Base-by-base conservation (phyloP, 2,113 vertebrate genomes). In the Rafetus swinhoei region DNA sequence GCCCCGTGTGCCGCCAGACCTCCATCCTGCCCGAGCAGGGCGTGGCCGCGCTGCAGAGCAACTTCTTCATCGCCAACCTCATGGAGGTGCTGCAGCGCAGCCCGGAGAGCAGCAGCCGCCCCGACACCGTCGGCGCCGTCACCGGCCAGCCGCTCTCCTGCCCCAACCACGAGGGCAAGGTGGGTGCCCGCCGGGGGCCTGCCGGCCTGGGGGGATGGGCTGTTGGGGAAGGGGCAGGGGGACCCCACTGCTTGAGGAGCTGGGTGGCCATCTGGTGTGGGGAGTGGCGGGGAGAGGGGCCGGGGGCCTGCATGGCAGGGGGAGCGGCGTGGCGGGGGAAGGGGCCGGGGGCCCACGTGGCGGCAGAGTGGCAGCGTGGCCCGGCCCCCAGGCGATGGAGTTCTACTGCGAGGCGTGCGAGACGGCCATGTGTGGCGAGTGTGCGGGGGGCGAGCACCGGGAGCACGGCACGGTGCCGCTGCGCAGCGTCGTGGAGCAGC, bases 321-420 rank as follows among this genome's bases (percentile, higher is more conserved):
- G 39, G n/a, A n/a, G n/a, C n/a, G 53, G 53, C 53, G n/a, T 9
- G 27, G 6, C 53, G 53, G 53, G 53, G 13, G 53, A 54, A 5
- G 53, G 53, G 53, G 53, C 53, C 13, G 53, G 53, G 29, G 77
- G 65, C 80, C 82, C 57, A 54, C 54, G 69, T 8, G 50, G 4
- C 27, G 86, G 50, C 32, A 22, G 22, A 65, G 53, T 18, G 32
- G 65, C 5, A 24, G 9, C 16, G 54, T 56, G 76, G 57, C 50
- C 19, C 6, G 95, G 96, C 95, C 56, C 90, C 89, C 98, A 99
- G 99, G 99, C 98, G 91, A 99, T 99, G 99, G 99, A 99, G 98
- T 99, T 99, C 92, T 99, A 99, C 98, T 99, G 99, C n/a, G 99
- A 99, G 97, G 98, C 99, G 32, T 99, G 99, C 86, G 99, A 99